A percentile compares a stretch with the other conserved stretches of the same genome.
Conservation (phyloP, 1,140 invertebrate species). For the Sitobion miscanthi region DNA sequence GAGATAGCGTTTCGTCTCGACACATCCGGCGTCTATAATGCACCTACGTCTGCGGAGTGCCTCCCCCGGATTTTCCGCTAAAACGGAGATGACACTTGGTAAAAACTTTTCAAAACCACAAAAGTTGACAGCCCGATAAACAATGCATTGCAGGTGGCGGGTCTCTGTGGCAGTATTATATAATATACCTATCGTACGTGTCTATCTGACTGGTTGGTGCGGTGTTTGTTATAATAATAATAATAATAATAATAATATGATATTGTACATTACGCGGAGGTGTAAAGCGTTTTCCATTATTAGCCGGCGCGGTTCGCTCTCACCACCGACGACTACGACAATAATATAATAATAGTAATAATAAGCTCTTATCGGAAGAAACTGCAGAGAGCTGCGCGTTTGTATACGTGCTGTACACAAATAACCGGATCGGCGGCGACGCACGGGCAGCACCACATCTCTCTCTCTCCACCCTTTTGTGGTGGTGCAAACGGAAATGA, state of each 20-base stretch:
- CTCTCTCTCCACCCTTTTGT: not conserved
- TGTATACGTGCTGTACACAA: slow-evolving; percentile 24
- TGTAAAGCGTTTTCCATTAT: slow-evolving; percentile 48
- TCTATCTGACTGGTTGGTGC: slow-evolving; percentile 46
- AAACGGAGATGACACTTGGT: slow-evolving; percentile 52
- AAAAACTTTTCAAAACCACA: slow-evolving; percentile 56
- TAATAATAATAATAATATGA: not conserved
- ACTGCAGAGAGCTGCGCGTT: not conserved
- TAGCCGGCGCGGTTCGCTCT: slow-evolving; percentile 25
- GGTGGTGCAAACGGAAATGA: slow-evolving; percentile 54
- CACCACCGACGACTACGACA: not conserved
- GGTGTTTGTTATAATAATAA: not conserved
- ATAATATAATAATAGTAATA: not conserved
- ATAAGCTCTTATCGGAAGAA: slow-evolving; percentile 50
- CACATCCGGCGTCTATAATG: slow-evolving; percentile 28
- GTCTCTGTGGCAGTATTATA: not conserved
- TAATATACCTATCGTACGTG: slow-evolving; percentile 44
- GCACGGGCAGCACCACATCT: not conserved
- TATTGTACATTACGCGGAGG: not conserved
- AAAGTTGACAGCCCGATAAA: slow-evolving; percentile 56
- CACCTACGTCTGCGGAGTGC: not conserved
- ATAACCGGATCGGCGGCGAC: slow-evolving; percentile 38
- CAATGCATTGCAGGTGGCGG: slow-evolving; percentile 1
- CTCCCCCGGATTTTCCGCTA: slow-evolving; percentile 52
- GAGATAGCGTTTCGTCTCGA: slow-evolving; percentile 36